Base-by-base conservation (phyloP, 2,888 invertebrate species). In the Atrina japonica region DNA sequence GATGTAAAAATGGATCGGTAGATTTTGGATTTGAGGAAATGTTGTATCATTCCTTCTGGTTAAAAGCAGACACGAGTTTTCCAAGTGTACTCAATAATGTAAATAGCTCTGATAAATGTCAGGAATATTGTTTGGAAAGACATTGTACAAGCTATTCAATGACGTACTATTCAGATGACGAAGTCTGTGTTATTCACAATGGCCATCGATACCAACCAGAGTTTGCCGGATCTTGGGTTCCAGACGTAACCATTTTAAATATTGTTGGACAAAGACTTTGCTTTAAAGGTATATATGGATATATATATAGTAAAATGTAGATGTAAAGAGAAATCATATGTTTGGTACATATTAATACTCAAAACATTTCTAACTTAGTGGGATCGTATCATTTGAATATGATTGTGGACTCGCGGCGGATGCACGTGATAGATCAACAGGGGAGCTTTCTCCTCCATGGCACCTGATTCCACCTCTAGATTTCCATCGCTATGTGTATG, bases 1-100 rank as follows among this genome's bases (percentile, higher is more conserved):
- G 45, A 18, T 72, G 71, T 30, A 43, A 18, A 35, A 7, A 40
- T 3, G 27, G 25, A 5, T 47, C 25, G 3, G 11, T 50, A 21
- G 71, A 72, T 47, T 64, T 49, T 52, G 71, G 71, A 16, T 67
- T 50, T 64, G 71, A 61, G n/a, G 67, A 30, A 18, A 18, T 67
- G 16, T 47, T 29, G n/a, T 50, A 45, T 16, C 55, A 58, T 67
- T 47, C 50, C 3, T 67, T 53, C n/a, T 72, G 71, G 71, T 52
- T 64, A 35, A 43, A 60, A 29, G 63, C 58, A 52, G 11, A 27
- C 16, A 30, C 43, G 14, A 49, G 41, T 29, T 14, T 27, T 18
- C 53, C 64, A 2, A 52, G 27, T n/a, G 21, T 16, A 1, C n/a
- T n/a, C 3, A 16, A 67, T 7, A 18, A 41, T 9, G 25, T 30